These are phyloP conservation scores for Brachionus paranguensis DNA, from an alignment of 1,140 invertebrate genomes.

Conservation along the genomic window DNA sequence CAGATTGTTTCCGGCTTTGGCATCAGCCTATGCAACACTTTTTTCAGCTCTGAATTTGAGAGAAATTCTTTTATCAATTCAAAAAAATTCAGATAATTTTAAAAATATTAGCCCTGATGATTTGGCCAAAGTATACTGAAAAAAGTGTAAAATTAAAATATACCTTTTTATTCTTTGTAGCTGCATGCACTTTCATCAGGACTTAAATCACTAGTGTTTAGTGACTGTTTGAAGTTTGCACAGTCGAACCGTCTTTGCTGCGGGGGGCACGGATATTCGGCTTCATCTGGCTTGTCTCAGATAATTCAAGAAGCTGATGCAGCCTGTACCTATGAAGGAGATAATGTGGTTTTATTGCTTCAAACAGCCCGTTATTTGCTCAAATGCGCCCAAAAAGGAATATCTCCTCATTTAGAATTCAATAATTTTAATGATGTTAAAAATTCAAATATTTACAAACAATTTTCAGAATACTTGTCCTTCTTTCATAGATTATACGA, in stretches of 20 bases:
- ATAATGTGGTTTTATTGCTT: slow-evolving; percentile 81
- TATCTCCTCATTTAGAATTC: slow-evolving; percentile 28
- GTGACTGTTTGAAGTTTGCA: slow-evolving; percentile 66
- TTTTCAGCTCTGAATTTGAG: slow-evolving; percentile 66
- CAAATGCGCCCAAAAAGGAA: slow-evolving; percentile 33
- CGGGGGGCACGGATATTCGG: slow-evolving; percentile 87
- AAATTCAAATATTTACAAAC: background rate
- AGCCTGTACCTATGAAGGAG: slow-evolving; percentile 85
- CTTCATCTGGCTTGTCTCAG: slow-evolving; percentile 72
- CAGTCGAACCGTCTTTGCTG: slow-evolving; percentile 75
- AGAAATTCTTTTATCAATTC: background rate
- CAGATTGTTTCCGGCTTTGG: slow-evolving; percentile 75
- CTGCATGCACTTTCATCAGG: slow-evolving; percentile 82
- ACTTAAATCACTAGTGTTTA: slow-evolving; percentile 76
- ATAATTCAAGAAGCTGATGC: slow-evolving; percentile 75
- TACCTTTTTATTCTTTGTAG: slow-evolving; percentile 43
- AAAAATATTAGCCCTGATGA: slow-evolving; percentile 43
- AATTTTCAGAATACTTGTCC: background rate
- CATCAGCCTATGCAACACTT: slow-evolving; percentile 69
- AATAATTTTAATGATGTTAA: background rate
- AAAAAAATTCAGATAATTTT: slow-evolving; percentile 31
- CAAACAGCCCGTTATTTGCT: slow-evolving; percentile 70
- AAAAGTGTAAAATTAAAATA: background rate
- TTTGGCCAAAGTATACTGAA: slow-evolving; percentile 53
- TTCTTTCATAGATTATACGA: background rate